Conservation (phyloP, 2,888 invertebrate species). For the Philaethria dido region DNA sequence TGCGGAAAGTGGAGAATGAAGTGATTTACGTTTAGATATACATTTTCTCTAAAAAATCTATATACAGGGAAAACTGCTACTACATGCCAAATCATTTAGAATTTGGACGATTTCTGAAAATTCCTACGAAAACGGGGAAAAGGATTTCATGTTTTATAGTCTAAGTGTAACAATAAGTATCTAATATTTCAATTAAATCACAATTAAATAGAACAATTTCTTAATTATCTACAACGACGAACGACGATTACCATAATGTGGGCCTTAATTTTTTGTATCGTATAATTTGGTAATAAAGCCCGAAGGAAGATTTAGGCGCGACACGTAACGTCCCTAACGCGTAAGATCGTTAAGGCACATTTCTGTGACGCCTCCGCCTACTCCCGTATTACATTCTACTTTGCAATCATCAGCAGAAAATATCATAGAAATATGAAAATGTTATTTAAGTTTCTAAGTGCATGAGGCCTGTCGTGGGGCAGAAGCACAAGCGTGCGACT, state of each 20-base stretch:
- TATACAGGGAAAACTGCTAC: no score
- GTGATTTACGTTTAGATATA: no score
- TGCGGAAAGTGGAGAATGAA: no score
- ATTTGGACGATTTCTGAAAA: no score
- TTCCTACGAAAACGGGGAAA: no score
- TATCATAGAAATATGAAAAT: not conserved
- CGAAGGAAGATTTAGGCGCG: slow-evolving; percentile 21
- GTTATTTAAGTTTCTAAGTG: no score
- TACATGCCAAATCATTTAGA: no score
- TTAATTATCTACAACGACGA: slow-evolving; percentile 1
- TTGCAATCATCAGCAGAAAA: slow-evolving; percentile 10
- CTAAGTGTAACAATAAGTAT: no score
- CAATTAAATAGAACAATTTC: not conserved
- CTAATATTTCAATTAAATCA: not conserved
- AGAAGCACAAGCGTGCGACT: no score
- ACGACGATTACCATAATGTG: slow-evolving; percentile 18
- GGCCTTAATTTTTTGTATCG: slow-evolving; percentile 24
- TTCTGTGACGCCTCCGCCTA: slow-evolving; percentile 16
- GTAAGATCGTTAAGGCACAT: slow-evolving; percentile 32
- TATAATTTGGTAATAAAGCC: slow-evolving; percentile 38
- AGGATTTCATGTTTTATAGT: no score
- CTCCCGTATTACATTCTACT: slow-evolving; percentile 8
- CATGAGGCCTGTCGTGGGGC: no score
- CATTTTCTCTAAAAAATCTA: no score
- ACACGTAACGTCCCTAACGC: slow-evolving; percentile 36